Evolutionary conservation across 2,888 invertebrate genomes (phyloP).

Genomic region (Stenichneumon culpator): DNA sequence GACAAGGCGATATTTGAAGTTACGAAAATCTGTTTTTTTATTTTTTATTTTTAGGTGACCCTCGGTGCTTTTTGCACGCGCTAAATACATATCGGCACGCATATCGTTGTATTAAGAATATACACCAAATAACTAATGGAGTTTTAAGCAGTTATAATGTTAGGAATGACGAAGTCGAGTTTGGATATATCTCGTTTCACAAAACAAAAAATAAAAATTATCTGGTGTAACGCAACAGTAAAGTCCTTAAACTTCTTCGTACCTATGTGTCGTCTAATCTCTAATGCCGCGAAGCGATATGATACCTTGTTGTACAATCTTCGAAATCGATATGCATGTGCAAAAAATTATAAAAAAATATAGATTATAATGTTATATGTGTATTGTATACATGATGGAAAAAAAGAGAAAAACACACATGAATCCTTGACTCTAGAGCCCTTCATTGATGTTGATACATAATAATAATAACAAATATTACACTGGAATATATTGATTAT

Average conservation of each 20-base stretch:
- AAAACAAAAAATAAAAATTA: slow-evolving; percentile 14
- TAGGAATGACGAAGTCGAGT: slow-evolving; percentile 14
- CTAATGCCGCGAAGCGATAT: slow-evolving; percentile 61
- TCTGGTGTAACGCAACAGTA: slow-evolving; percentile 30
- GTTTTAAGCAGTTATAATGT: not conserved
- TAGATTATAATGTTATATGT: slow-evolving; percentile 70
- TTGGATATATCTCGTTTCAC: slow-evolving; percentile 16
- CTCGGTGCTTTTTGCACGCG: slow-evolving; percentile 62
- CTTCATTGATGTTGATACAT: slow-evolving; percentile 54
- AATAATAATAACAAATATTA: slow-evolving; percentile 54
- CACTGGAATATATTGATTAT: slow-evolving; percentile 67
- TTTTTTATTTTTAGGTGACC: slow-evolving; percentile 16
- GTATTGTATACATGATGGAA: slow-evolving; percentile 73
- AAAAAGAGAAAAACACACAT: slow-evolving; percentile 44
- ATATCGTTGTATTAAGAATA: slow-evolving; percentile 50
- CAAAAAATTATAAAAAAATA: slow-evolving; percentile 35
- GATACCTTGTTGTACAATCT: slow-evolving; percentile 70
- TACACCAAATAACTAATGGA: slow-evolving; percentile 36
- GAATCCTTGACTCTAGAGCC: slow-evolving; percentile 15
- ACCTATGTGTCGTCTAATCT: slow-evolving; percentile 70
- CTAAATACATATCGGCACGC: slow-evolving; percentile 58
- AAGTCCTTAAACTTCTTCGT: slow-evolving; percentile 61
- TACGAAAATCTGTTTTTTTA: not conserved
- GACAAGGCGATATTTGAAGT: not conserved
- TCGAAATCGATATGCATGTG: slow-evolving; percentile 69